Evolutionary conservation across 2,113 vertebrate genomes (phyloP), one percentile per base, ranked within the genome.

Genomic region (Paradisaea rubra): DNA sequence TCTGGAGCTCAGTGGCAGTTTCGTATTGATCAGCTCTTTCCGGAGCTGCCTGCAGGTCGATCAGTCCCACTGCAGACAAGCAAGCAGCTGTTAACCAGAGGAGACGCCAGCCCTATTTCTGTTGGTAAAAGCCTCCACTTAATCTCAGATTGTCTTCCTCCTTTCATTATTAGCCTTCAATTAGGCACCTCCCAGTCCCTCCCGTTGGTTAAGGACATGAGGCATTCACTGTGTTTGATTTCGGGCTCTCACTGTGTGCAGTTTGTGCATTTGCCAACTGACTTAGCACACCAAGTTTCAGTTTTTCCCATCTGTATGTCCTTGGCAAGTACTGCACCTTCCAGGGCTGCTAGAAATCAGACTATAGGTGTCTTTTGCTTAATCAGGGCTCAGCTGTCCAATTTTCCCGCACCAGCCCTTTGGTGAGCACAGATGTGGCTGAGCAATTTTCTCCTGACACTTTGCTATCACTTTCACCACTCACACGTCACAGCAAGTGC

Each of bases 351-450:
- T 19, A 59, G 68, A 86, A 81, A 50, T 42, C 80, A 84, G 47
- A 50, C 52, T 2, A 2, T 18, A 35, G 65, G 9, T 86, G 33
- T 78, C 64, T 87, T 92, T 57, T 89, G 44, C 53, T 56, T 66
- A 45, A 53, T 65, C 22, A 31, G 35, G 50, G 12, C 56, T 84
- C 56, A 61, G 45, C 10, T 37, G 47, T 31, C 31, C 31, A 42
- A 3, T 65, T 86, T 73, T 81, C 54, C n/a, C 16, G 11, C 1
- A 2, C 18, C 0, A 0, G 20, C 4, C 1, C 54, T 81, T 28
- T 86, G 54, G 42, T 63, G 68, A 70, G 24, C 37, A 22, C 27
- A n/a, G 49, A 24, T 56, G 47, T 23, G 0, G 2, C 24, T 56
- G 50, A 69, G 11, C 19, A 45, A 5, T 79, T 74, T 79, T 88